A percentile compares a stretch with the other conserved stretches of the same genome.
Evolutionary conservation across 2,888 invertebrate species (phyloP).

Genomic region (Liodrosophila aerea): DNA sequence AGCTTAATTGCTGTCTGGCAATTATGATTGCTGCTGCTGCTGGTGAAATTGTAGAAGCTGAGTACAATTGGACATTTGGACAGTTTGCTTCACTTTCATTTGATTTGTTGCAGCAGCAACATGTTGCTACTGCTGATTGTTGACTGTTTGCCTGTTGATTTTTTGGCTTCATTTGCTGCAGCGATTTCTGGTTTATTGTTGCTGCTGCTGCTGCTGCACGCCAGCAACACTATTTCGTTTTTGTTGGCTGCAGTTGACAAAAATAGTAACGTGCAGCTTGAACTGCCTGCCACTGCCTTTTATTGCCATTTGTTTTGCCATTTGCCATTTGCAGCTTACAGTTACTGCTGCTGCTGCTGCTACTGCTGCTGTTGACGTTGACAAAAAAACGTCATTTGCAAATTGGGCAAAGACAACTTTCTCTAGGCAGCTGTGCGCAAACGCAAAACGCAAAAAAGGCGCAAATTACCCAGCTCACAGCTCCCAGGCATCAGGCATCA

Average conservation of each 20-base stretch:
- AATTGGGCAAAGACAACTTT: constrained; percentile 77
- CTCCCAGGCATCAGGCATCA: neutral
- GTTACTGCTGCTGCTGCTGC: constrained; percentile 24
- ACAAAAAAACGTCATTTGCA: constrained; percentile 78
- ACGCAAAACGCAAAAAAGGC: constrained; percentile 31
- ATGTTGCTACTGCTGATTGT: constrained; percentile 45
- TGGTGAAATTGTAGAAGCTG: constrained; percentile 65
- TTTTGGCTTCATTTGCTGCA: constrained; percentile 57
- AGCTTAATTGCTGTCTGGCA: constrained; percentile 74
- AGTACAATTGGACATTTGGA: constrained; percentile 22
- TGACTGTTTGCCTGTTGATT: constrained; percentile 28
- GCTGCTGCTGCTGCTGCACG: constrained; percentile 30
- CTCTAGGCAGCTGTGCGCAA: constrained; percentile 69
- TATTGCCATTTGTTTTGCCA: constrained; percentile 60
- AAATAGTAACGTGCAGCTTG: constrained; percentile 66
- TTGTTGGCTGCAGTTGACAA: constrained; percentile 58
- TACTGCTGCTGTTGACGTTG: constrained; percentile 61
- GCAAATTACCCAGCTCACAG: constrained; percentile 26
- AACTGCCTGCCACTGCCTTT: constrained; percentile 62
- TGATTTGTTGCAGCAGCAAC: constrained; percentile 54
- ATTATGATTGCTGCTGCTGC: constrained; percentile 62
- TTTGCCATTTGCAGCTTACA: constrained; percentile 39
- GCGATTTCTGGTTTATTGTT: constrained; percentile 67
- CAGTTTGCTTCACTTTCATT: constrained; percentile 65
- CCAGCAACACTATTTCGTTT: neutral